A percentile compares a stretch with the other conserved stretches of the same genome.
Conservation (phyloP, 1,140 invertebrate species). For the Drosophila pallidifrons region DNA sequence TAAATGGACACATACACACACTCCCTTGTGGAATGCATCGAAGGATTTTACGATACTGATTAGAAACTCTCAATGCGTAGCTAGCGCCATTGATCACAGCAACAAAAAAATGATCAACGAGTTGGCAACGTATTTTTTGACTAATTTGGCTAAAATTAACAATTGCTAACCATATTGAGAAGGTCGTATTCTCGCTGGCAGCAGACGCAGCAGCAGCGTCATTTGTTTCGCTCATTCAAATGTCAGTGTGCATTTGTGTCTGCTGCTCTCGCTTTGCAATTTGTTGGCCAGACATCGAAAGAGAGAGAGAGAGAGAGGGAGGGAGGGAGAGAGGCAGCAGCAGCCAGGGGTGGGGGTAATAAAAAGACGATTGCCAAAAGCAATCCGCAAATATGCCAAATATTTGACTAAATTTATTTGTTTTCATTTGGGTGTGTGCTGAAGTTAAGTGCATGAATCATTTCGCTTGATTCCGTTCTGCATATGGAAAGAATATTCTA, state of each 20-base stretch:
- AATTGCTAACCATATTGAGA: constrained; percentile 78
- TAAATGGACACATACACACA: constrained; percentile 24
- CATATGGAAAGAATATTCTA: constrained; percentile 22
- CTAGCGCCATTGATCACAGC: no score
- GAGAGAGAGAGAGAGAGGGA: neutral
- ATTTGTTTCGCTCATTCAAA: constrained; percentile 74
- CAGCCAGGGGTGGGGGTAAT: constrained; percentile 27
- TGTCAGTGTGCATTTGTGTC: constrained; percentile 68
- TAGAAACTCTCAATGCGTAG: constrained; percentile 16
- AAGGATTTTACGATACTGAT: constrained; percentile 48
- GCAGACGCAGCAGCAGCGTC: constrained; percentile 46
- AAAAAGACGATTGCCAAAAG: constrained; percentile 72
- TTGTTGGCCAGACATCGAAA: constrained; percentile 36
- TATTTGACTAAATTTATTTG: constrained; percentile 72
- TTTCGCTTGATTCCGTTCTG: constrained; percentile 21
- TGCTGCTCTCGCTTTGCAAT: constrained; percentile 47
- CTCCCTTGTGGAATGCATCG: constrained; percentile 65
- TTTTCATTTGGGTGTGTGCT: constrained; percentile 28
- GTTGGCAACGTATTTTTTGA: constrained; percentile 55
- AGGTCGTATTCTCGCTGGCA: constrained; percentile 55
- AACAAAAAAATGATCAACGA: constrained; percentile 36
- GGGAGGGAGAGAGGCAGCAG: neutral
- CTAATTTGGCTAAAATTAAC: constrained; percentile 76
- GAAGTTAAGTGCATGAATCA: constrained; percentile 57
- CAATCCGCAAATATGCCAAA: constrained; percentile 72